Percentiles rank a stretch among this genome's conserved stretches.
phyloP scores from a whole-genome alignment of 2,888 invertebrate genomes.

The Eristalis pertinax region DNA sequence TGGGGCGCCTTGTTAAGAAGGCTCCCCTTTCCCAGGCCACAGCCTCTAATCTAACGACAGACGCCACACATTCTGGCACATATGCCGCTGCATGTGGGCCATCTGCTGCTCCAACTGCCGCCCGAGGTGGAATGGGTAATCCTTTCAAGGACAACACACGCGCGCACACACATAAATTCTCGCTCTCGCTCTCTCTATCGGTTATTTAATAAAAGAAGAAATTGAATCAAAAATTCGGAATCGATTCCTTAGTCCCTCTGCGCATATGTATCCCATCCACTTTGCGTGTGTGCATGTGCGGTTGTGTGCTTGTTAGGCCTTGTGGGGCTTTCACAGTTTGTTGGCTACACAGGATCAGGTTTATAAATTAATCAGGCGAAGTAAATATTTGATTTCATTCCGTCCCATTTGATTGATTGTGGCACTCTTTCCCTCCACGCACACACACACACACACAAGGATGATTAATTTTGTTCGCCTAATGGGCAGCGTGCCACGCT shows the following conservation, averaged over 20 bases:
- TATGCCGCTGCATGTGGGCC: slow-evolving; percentile 10
- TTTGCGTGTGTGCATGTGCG: background rate
- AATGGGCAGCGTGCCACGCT: slow-evolving; percentile 41
- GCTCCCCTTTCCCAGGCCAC: slow-evolving; percentile 5
- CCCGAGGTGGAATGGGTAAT: slow-evolving; percentile 5
- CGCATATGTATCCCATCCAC: background rate
- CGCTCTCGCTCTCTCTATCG: background rate
- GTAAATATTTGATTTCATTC: slow-evolving; percentile 71
- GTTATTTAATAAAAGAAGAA: slow-evolving; percentile 56
- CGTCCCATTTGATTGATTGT: slow-evolving; percentile 69
- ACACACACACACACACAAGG: slow-evolving; percentile 5
- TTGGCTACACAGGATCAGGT: slow-evolving; percentile 60
- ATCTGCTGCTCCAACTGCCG: background rate
- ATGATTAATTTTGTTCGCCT: slow-evolving; percentile 62
- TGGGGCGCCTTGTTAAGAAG: slow-evolving; percentile 27
- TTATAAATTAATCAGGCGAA: slow-evolving; percentile 69
- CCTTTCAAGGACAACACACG: slow-evolving; percentile 35
- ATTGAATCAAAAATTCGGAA: slow-evolving; percentile 60
- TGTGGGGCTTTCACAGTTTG: slow-evolving; percentile 57
- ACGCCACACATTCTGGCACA: slow-evolving; percentile 44
- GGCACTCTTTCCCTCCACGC: slow-evolving; percentile 41
- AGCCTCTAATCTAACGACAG: background rate
- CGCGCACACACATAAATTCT: background rate
- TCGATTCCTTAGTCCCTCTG: slow-evolving; percentile 37
- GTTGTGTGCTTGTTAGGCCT: background rate